Evolutionary conservation across 1,140 invertebrate genomes (phyloP), one percentile per base, ranked within the genome.

Genomic region (Ganaspis sp.): DNA sequence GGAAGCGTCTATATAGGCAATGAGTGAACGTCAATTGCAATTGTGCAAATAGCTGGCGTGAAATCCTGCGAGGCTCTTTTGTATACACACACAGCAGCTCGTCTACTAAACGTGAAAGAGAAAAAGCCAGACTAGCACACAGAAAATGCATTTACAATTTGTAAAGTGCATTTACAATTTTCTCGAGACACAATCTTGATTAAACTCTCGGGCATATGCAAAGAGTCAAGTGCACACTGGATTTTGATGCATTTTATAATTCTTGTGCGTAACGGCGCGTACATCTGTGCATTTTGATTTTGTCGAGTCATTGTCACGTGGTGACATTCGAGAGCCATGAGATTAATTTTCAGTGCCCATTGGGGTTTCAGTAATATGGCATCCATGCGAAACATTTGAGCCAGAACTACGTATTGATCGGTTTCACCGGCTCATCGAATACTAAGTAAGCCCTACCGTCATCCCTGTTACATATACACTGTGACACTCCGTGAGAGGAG

Each of bases 351-450:
- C 79, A 83, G 80, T 84, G 81, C 82, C 83, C 81, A 82, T 81
- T 83, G 81, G 83, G 83, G 79, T 82, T 82, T 83, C 77, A 75
- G 81, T 79, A 86, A 82, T 84, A 83, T 84, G 84, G 83, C 84
- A 86, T 84, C 85, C 83, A 86, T 86, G 83, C 82, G 82, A 84
- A 86, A 85, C 85, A 86, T 86, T 86, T 82, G 81, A 84, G 85
- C 82, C 82, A 85, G 85, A 84, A 86, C 82, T 85, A 84, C 83
- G 83, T 87, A 87, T 87, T 87, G 86, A 87, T 87, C 86, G 86
- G 85, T 86, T 86, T 84, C 85, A 81, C 84, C 80, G 84, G 83
- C 85, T 87, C 86, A 85, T 87, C 86, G 84, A 85, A 86, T 86
- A 87, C 85, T 86, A 87, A 86, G 83, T 87, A 84, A 87, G 83